Conservation (phyloP, 30 jellyfish, hydroid and myxozoan species). For the Hydra vulgaris region DNA sequence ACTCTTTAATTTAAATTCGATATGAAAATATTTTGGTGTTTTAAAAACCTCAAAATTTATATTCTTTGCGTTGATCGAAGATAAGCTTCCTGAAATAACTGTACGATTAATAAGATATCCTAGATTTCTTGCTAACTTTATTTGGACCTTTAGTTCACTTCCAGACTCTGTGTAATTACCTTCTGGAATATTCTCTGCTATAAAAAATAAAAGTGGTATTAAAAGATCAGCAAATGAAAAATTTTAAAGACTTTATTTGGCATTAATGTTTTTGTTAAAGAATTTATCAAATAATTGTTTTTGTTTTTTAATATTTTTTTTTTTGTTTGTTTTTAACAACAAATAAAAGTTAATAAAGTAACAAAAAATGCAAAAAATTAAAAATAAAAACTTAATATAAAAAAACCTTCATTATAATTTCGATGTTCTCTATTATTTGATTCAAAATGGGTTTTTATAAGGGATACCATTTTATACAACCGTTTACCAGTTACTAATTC, state of each 20-base stretch:
- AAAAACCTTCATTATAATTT: not conserved
- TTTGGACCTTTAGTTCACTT: slow-evolving; percentile 52
- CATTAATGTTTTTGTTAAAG: too few species aligned
- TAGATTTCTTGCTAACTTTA: slow-evolving; percentile 44
- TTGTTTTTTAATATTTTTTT: too few species aligned
- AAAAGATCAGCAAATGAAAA: not conserved
- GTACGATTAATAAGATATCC: not conserved
- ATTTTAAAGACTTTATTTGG: too few species aligned
- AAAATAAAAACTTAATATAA: too few species aligned
- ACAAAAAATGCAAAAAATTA: too few species aligned
- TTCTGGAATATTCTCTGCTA: slow-evolving; percentile 14
- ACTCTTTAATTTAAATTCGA: too few species aligned
- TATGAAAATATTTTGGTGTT: too few species aligned
- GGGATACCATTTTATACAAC: slow-evolving; percentile 38
- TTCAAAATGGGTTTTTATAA: slow-evolving; percentile 27
- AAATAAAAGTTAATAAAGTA: too few species aligned
- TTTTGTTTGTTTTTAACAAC: too few species aligned
- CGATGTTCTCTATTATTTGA: not conserved
- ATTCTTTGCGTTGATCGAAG: not conserved
- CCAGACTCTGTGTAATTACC: slow-evolving; percentile 68
- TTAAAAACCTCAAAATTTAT: not conserved
- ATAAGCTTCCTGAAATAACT: not conserved
- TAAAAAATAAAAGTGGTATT: not conserved
- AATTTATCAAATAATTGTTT: too few species aligned
- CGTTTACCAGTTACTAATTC: slow-evolving; percentile 69